phyloP scores from a whole-genome alignment of 2,888 invertebrate genomes.

The Molanna angustata region DNA sequence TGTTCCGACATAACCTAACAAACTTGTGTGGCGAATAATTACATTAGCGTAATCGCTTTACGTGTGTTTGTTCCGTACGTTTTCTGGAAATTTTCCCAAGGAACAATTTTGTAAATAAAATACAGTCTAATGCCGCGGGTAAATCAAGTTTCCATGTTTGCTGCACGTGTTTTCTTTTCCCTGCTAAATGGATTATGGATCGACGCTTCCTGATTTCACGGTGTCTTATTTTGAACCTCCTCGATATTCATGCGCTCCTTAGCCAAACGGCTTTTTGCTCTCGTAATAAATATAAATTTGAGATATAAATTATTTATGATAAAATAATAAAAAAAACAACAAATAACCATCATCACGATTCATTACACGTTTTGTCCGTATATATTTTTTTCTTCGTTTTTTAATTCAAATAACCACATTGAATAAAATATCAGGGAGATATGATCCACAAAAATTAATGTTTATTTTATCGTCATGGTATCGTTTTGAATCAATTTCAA shows the following conservation, averaged over 20 bases:
- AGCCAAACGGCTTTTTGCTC: too few relatives aligned
- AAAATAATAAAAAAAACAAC: too few relatives aligned
- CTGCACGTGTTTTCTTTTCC: constrained; percentile 20
- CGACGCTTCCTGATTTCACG: constrained; percentile 27
- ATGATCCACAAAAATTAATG: too few relatives aligned
- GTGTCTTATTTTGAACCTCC: constrained; percentile 14
- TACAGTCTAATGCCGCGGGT: constrained; percentile 25
- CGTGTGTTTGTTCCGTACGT: constrained; percentile 19
- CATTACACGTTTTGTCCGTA: too few relatives aligned
- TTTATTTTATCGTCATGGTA: too few relatives aligned
- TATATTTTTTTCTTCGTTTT: too few relatives aligned
- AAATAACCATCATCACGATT: too few relatives aligned
- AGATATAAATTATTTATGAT: too few relatives aligned
- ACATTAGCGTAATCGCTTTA: constrained; percentile 27
- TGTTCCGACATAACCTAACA: constrained; percentile 1
- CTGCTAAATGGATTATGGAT: constrained; percentile 28
- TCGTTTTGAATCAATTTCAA: too few relatives aligned
- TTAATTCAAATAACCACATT: too few relatives aligned
- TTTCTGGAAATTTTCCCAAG: constrained; percentile 2
- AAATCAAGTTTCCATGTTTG: constrained; percentile 27
- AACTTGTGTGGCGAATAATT: constrained; percentile 18
- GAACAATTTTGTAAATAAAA: constrained; percentile 28
- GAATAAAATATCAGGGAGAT: too few relatives aligned
- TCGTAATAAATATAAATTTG: too few relatives aligned
- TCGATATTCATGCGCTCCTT: constrained; percentile 1